Evolutionary conservation across 2,113 vertebrate species (phyloP).

Genomic region (Dicentrarchus labrax): DNA sequence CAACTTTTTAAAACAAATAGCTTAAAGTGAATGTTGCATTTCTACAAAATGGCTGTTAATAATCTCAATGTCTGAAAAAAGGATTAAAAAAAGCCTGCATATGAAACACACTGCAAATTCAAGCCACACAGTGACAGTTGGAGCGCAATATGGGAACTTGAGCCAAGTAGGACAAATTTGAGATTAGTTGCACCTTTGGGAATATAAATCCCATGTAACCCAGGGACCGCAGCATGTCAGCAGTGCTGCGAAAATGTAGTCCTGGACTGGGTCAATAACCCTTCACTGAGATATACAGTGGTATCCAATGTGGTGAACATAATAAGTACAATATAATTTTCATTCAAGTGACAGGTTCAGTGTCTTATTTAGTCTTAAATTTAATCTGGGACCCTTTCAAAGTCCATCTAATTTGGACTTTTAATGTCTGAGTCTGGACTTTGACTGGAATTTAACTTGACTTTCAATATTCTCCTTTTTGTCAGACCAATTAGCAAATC

Average conservation of each 20-base stretch:
- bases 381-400: not conserved
- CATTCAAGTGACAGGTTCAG: not conserved
- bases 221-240: not conserved
- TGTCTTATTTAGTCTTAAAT: not conserved
- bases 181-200: slow-evolving; percentile 58
- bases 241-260: slow-evolving; percentile 7
- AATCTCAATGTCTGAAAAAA: not conserved
- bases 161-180: slow-evolving; percentile 53
- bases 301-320: not conserved
- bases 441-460: not conserved
- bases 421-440: not conserved
- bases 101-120: slow-evolving; percentile 7
- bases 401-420: not conserved
- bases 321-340: not conserved
- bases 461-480: not conserved
- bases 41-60: no score
- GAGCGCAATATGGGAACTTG: slow-evolving; percentile 18
- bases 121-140: slow-evolving; percentile 27
- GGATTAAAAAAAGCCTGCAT: not conserved
- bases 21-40: no score
- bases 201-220: slow-evolving; percentile 44
- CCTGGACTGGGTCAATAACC: slow-evolving; percentile 22
- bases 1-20: not conserved
- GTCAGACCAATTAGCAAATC: not conserved
- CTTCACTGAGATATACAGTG: not conserved